Percentiles rank a stretch among this genome's conserved stretches.
These are phyloP conservation scores for Amiota mariae DNA, from an alignment of 2,888 invertebrate genomes.

Conservation along the genomic window DNA sequence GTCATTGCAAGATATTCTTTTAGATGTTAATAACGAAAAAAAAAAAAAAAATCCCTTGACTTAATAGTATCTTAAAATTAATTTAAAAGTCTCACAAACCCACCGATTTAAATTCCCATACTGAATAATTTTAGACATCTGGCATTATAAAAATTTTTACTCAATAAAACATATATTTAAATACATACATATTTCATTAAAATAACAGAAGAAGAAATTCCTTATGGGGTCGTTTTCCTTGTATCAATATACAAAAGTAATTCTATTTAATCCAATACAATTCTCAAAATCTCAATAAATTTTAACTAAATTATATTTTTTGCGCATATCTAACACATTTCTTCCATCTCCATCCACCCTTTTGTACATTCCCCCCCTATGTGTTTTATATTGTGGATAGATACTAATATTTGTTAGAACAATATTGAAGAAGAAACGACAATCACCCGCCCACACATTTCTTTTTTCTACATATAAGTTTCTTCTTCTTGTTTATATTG, in stretches of 20 bases:
- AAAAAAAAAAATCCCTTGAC: too few species aligned
- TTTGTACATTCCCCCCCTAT: neutral
- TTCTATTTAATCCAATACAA: too few species aligned
- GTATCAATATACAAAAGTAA: neutral
- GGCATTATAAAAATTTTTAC: too few species aligned
- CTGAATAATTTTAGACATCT: too few species aligned
- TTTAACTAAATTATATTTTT: neutral
- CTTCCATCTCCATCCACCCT: neutral
- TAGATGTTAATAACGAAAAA: too few species aligned
- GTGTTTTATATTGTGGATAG: neutral
- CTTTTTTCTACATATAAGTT: neutral
- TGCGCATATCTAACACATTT: neutral
- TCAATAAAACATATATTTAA: neutral
- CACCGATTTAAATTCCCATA: too few species aligned
- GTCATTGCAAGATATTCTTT: too few species aligned
- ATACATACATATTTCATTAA: neutral
- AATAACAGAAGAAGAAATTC: neutral
- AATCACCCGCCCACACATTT: constrained; percentile 5
- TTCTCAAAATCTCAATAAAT: too few species aligned
- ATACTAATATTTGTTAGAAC: neutral
- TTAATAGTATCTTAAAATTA: too few species aligned
- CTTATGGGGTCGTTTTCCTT: neutral
- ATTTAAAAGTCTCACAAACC: too few species aligned
- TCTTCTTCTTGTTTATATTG: constrained; percentile 38
- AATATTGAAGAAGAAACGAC: neutral